A percentile compares a stretch with the other conserved stretches of the same genome.
These are phyloP conservation scores for Cercocebus atys DNA, from an alignment of 2,113 vertebrate genomes.

Conservation along the genomic window DNA sequence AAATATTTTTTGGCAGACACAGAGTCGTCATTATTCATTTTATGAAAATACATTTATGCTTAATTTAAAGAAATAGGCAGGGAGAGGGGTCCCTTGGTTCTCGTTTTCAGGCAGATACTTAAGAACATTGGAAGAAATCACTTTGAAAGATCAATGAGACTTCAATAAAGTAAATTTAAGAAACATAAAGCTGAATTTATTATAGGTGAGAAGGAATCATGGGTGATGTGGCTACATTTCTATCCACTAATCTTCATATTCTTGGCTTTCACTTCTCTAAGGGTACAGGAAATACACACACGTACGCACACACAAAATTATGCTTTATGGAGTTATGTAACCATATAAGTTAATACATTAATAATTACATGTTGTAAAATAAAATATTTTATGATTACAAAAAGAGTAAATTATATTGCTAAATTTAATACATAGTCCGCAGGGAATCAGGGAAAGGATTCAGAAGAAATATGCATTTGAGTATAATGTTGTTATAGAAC, in stretches of 20 bases:
- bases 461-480: background rate
- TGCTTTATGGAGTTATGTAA: background rate
- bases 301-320: background rate
- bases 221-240: background rate
- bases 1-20: background rate
- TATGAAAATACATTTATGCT: background rate
- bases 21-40: background rate
- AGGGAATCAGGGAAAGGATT: background rate
- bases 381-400: conserved; percentile 24
- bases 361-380: conserved; percentile 19
- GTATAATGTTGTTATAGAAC: background rate
- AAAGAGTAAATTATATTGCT: conserved; percentile 1
- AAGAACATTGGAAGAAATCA: background rate
- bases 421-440: background rate
- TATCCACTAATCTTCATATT: background rate
- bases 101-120: background rate
- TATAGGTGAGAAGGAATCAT: background rate
- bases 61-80: background rate
- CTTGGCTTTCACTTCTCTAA: background rate
- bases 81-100: background rate
- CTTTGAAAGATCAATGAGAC: background rate
- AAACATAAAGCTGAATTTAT: background rate
- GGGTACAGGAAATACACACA: background rate
- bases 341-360: conserved; percentile 13
- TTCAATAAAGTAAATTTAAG: conserved; percentile 1